Evolutionary conservation across 2,888 invertebrate genomes (phyloP).

Genomic region (Gastrophysa polygoni): DNA sequence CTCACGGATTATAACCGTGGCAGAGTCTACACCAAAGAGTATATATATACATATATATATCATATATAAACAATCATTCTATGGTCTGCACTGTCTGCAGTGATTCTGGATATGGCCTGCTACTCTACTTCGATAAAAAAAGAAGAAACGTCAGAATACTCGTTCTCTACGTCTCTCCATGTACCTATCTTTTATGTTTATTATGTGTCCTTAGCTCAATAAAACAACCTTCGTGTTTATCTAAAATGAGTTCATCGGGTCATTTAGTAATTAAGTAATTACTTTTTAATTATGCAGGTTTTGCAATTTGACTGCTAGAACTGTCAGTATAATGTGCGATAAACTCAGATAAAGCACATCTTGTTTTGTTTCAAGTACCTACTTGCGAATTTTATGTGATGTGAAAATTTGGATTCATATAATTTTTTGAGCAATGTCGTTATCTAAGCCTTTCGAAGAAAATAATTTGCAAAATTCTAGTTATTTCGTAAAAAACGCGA

Average conservation of each 20-base stretch:
- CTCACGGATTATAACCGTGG: no score
- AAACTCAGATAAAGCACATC: neutral
- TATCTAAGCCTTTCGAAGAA: constrained; percentile 30
- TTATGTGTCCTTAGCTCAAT: no score
- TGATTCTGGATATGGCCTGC: no score
- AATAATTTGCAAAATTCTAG: constrained; percentile 42
- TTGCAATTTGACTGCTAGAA: neutral
- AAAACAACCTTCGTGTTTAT: neutral
- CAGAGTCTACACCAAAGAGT: no score
- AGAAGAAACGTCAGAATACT: no score
- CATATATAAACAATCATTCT: no score
- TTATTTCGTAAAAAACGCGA: constrained; percentile 40
- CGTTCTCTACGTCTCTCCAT: no score
- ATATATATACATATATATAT: no score
- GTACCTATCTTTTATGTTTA: no score
- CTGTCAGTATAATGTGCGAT: neutral
- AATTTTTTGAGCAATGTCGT: constrained; percentile 20
- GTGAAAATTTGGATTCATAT: constrained; percentile 1
- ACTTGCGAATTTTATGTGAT: neutral
- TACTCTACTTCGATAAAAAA: no score
- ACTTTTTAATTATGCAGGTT: neutral
- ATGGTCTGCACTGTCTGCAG: no score
- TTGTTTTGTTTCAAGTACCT: neutral
- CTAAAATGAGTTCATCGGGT: neutral
- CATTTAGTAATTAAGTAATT: neutral